phyloP scores from a whole-genome alignment of 2,113 vertebrate genomes.

The Columba livia region DNA sequence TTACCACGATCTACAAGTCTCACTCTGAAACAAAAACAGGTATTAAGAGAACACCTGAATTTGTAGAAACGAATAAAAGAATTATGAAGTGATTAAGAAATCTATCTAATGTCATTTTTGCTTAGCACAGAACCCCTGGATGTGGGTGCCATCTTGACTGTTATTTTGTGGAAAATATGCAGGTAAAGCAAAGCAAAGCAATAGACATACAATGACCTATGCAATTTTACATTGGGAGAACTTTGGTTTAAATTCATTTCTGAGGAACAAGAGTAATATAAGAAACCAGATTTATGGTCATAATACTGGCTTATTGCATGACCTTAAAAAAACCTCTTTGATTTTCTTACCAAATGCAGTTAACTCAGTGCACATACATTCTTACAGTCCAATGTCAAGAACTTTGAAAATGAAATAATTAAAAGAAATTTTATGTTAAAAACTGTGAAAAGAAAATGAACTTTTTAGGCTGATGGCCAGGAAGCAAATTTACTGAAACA shows the following conservation, averaged over 20 bases:
- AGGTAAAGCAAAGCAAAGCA: neutral
- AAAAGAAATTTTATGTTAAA: neutral
- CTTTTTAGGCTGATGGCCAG: neutral
- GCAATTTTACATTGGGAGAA: neutral
- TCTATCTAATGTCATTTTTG: neutral
- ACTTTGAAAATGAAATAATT: accelerated
- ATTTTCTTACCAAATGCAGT: neutral
- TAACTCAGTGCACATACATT: neutral
- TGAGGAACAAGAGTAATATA: neutral
- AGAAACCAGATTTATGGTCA: neutral
- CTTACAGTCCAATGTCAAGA: neutral
- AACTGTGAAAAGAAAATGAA: neutral
- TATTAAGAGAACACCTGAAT: neutral
- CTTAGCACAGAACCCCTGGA: neutral
- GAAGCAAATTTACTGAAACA: neutral
- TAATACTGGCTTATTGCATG: neutral
- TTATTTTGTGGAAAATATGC: neutral
- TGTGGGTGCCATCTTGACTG: neutral
- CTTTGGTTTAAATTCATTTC: neutral
- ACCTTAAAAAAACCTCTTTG: neutral
- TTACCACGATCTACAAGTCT: neutral
- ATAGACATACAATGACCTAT: neutral
- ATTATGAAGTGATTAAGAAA: neutral
- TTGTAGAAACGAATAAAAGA: neutral
- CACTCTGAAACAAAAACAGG: neutral